phyloP scores from a whole-genome alignment of 2,113 vertebrate species.

The Strix aluco region DNA sequence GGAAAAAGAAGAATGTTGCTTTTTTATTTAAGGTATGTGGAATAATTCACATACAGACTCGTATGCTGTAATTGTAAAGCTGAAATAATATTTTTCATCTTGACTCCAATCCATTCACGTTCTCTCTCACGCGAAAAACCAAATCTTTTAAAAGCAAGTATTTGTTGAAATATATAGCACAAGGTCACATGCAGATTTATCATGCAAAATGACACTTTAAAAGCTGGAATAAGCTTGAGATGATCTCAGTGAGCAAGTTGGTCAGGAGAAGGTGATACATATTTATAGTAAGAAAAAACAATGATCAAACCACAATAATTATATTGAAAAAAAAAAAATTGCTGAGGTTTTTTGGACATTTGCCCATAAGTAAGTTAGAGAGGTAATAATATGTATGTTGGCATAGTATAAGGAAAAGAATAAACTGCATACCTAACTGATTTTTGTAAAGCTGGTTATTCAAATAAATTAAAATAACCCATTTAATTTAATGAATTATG shows the following conservation, averaged over 20 bases:
- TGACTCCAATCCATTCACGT: neutral
- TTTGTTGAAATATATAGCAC: neutral
- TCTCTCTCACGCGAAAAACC: neutral
- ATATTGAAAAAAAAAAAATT: neutral
- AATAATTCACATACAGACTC: neutral
- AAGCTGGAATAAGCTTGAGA: neutral
- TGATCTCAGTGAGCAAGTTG: neutral
- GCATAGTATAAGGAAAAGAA: neutral
- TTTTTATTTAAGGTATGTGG: neutral
- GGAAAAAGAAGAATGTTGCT: neutral
- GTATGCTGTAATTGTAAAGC: neutral
- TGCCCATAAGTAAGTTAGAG: neutral
- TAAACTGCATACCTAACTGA: neutral
- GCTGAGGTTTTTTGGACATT: neutral
- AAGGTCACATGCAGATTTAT: neutral
- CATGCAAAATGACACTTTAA: neutral
- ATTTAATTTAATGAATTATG: neutral
- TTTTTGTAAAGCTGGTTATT: neutral
- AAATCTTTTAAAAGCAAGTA: neutral
- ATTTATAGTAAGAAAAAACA: neutral
- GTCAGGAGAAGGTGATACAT: neutral
- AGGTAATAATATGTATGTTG: neutral
- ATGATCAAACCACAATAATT: neutral
- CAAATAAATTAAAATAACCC: neutral
- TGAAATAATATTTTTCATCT: neutral